Evolutionary conservation across 1,140 invertebrate genomes (phyloP).

Genomic region (Odontomachus brunneus): DNA sequence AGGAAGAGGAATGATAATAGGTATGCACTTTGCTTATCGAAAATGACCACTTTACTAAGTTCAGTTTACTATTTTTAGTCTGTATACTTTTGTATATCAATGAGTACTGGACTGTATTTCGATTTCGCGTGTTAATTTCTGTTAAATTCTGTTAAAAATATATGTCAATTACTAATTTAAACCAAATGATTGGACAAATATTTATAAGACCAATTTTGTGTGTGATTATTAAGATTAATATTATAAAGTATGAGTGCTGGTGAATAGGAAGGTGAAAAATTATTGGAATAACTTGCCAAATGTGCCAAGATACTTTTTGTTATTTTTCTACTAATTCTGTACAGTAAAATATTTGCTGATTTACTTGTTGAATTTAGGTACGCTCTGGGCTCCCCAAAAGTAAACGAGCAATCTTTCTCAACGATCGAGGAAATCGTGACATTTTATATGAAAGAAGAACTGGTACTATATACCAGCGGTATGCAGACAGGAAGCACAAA

Average conservation of each 20-base stretch:
- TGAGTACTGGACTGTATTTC: conserved; percentile 21
- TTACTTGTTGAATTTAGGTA: conserved; percentile 72
- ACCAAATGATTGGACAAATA: conserved; percentile 38
- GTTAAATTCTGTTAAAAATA: background rate
- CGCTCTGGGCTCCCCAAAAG: conserved; percentile 79
- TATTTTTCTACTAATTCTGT: conserved; percentile 5
- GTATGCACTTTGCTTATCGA: conserved; percentile 66
- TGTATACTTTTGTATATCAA: background rate
- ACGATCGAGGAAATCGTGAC: conserved; percentile 82
- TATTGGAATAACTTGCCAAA: background rate
- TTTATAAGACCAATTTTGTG: conserved; percentile 10
- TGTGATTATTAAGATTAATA: background rate
- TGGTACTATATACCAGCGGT: conserved; percentile 80
- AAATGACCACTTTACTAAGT: background rate
- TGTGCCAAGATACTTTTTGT: background rate
- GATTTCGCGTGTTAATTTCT: background rate
- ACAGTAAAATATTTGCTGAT: background rate
- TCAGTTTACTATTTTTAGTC: conserved; percentile 28
- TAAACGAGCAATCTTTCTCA: conserved; percentile 78
- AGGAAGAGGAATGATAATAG: conserved; percentile 81
- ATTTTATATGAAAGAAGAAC: conserved; percentile 78
- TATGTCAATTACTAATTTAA: background rate
- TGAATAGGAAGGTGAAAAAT: background rate
- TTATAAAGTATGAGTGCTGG: background rate
- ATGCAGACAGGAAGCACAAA: conserved; percentile 79